Conservation (phyloP, 2,797 vertebrate species). For the Yasuhikotakia modesta region DNA sequence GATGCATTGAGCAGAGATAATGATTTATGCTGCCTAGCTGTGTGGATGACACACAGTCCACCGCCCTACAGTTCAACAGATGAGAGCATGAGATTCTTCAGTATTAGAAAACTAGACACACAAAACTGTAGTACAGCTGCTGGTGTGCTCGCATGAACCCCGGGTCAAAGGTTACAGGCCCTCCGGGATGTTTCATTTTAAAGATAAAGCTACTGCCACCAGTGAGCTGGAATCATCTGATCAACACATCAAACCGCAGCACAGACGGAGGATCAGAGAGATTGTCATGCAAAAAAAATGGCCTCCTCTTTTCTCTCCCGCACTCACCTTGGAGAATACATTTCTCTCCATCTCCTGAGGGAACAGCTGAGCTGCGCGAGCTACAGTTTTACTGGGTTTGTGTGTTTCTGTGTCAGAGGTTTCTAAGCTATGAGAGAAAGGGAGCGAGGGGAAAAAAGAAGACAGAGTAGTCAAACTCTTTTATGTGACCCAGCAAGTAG, state of each 20-base stretch:
- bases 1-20: conserved; percentile 18
- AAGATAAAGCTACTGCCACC: not conserved
- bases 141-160: not conserved
- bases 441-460: not conserved
- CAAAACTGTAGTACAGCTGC: conserved; percentile 18
- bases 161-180: not conserved
- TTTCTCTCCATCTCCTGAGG: conserved; percentile 16
- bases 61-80: conserved; percentile 4
- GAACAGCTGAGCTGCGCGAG: not conserved
- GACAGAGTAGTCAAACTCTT: conserved; percentile 42
- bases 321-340: conserved; percentile 15
- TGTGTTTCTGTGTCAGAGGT: conserved; percentile 54
- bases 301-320: not conserved
- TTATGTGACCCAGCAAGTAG: conserved; percentile 53
- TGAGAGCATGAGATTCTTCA: not conserved
- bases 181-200: conserved; percentile 12
- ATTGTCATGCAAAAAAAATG: conserved; percentile 32
- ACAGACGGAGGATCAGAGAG: not conserved
- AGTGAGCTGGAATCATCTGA: conserved; percentile 33
- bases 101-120: conserved; percentile 6
- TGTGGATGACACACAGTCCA: conserved; percentile 4
- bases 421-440: conserved; percentile 37
- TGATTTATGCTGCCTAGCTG: conserved; percentile 30
- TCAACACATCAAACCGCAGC: not conserved
- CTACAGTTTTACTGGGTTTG: conserved; percentile 37